Percentiles rank a stretch among this genome's conserved stretches.
phyloP scores from a whole-genome alignment of 2,113 vertebrate genomes.

The Halichoeres trimaculatus region DNA sequence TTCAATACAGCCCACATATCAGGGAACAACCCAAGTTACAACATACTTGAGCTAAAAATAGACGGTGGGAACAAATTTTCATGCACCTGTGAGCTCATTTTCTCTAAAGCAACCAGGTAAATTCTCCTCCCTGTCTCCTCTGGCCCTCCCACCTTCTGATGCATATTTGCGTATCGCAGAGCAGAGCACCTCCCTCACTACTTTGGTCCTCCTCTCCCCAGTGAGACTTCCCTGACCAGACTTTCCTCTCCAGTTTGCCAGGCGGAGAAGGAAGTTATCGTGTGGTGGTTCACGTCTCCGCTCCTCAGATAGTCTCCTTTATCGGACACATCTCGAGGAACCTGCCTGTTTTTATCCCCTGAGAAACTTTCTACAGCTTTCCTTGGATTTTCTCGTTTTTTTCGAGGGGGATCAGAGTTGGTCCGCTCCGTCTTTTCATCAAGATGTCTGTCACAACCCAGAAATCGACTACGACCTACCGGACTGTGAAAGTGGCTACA shows the following conservation, averaged over 20 bases:
- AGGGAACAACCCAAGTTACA: too few relatives aligned
- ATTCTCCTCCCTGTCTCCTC: background rate
- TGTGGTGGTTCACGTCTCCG: background rate
- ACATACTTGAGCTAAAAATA: too few relatives aligned
- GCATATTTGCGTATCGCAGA: constrained; percentile 23
- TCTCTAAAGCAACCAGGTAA: background rate
- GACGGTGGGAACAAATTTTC: too few relatives aligned
- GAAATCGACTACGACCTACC: constrained; percentile 61
- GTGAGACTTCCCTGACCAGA: constrained; percentile 29
- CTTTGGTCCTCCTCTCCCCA: background rate
- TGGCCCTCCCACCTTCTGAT: constrained; percentile 26
- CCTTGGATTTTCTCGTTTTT: background rate
- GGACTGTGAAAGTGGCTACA: constrained; percentile 60
- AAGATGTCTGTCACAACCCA: constrained; percentile 70
- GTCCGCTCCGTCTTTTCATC: background rate
- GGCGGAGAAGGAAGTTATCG: constrained; percentile 35
- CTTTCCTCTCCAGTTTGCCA: constrained; percentile 42
- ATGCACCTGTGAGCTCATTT: background rate
- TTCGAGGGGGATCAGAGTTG: background rate
- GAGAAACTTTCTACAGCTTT: background rate
- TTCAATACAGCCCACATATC: too few relatives aligned
- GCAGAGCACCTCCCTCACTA: constrained; percentile 42
- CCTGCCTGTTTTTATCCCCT: background rate
- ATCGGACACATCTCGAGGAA: background rate
- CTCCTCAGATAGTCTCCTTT: background rate